Evolutionary conservation across 2,797 vertebrate genomes (phyloP), one percentile per base, ranked within the genome.

Genomic region (Phyllotis vaccarum): DNA sequence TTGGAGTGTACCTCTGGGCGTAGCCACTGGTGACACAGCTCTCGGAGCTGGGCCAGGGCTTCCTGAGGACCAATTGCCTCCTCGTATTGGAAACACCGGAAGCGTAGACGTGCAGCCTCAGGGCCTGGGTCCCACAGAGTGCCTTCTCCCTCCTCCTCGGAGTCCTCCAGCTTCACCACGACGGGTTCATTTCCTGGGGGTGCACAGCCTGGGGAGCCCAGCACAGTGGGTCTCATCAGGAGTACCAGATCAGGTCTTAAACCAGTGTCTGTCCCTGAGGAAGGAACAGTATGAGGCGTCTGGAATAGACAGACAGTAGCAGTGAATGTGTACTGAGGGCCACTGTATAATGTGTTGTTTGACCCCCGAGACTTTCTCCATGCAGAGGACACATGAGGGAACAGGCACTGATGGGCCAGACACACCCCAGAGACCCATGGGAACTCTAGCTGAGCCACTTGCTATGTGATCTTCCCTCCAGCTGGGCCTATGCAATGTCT

Each of bases 1-100:
- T 98, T 98, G 93, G 97, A 97, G 83, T 19, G 96, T 2, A 24
- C 82, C 49, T 98, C 95, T 0, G 98, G 98, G 85, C 13, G 93
- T 17, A 98, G 95, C 98, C 97, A 98, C 46, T n/a, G 92, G 72
- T n/a, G 76, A 96, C 97, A 98, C 11, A 98, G 95, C 31, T 90
- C 89, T 9, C 95, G 91, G 5, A 98, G 98, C 66, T 13, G 95
- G 29, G 92, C 88, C 91, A 97, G 96, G 27, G 96, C 94, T 58
- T 97, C 96, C 21, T 21, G 87, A 0, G 97, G 96, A 1, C 96
- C 96, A 1, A 49, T 13, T 0, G 89, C 83, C 34, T 93, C 96
- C 56, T 93, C 82, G 8, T 97, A 98, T 43, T 29, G 64, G 62
- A 98, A 97, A 24, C 86, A 80, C 37, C 96, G 79, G 91, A 98